These are phyloP conservation scores for Nannospalax galili DNA, from an alignment of 2,113 vertebrate genomes.

Conservation along the genomic window DNA sequence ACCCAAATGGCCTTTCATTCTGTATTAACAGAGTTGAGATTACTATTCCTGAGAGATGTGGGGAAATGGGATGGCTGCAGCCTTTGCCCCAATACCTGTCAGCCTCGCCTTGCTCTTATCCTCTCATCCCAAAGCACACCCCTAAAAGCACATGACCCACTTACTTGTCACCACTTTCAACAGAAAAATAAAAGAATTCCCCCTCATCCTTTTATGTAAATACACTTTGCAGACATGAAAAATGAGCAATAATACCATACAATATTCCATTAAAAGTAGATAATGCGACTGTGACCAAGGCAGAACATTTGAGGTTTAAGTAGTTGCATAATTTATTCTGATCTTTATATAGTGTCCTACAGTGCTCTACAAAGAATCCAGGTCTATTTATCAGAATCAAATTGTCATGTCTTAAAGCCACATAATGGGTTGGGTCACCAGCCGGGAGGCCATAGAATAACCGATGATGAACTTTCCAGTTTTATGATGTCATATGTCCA, in stretches of 20 bases:
- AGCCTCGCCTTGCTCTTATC: constrained; percentile 11
- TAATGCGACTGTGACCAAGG: constrained; percentile 40
- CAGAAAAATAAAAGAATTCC: constrained; percentile 44
- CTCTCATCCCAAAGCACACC: constrained; percentile 50
- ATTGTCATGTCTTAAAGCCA: neutral
- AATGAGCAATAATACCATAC: constrained; percentile 56
- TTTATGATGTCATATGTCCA: neutral
- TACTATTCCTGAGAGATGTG: constrained; percentile 51
- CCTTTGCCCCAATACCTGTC: constrained; percentile 45
- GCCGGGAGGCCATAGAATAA: constrained; percentile 24
- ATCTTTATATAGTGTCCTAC: constrained; percentile 44
- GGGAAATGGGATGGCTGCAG: constrained; percentile 48
- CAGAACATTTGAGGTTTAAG: constrained; percentile 3
- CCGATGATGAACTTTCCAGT: neutral
- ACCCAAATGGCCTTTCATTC: constrained; percentile 75
- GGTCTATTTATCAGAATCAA: neutral
- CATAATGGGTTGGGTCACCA: neutral
- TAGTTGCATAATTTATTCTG: constrained; percentile 61
- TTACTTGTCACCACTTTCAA: constrained; percentile 65
- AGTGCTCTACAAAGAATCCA: constrained; percentile 9
- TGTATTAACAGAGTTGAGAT: constrained; percentile 76
- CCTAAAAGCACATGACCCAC: constrained; percentile 48
- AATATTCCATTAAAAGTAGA: constrained; percentile 62
- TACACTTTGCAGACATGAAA: constrained; percentile 58
- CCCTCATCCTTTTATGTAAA: constrained; percentile 51